Conservation (phyloP, 2,113 vertebrate species). For the Kryptolebias marmoratus region DNA sequence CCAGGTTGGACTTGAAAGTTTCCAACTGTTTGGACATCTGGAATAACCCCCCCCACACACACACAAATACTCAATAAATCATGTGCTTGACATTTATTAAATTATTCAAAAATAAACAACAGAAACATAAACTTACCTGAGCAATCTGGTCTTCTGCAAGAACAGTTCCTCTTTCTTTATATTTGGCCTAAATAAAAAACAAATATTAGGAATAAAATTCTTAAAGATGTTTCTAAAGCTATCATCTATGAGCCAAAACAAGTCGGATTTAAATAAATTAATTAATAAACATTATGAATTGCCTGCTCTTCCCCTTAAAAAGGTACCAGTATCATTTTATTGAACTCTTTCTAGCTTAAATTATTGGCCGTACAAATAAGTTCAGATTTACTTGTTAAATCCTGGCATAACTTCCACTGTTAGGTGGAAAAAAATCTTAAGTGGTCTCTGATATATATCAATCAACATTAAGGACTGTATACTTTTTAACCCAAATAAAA, state of each 20-base stretch:
- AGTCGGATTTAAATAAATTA: not conserved
- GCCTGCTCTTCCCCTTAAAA: no score
- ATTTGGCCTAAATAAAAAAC: constrained; percentile 85
- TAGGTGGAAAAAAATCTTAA: no score
- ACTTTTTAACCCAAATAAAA: no score
- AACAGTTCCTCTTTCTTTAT: constrained; percentile 95
- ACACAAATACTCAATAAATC: not conserved
- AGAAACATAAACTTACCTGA: constrained; percentile 82
- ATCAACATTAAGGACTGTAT: no score
- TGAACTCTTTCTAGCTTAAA: no score
- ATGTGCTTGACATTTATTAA: not conserved
- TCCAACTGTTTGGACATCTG: constrained; percentile 98
- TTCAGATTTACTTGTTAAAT: no score
- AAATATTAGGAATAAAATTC: rapidly evolving
- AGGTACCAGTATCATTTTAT: no score
- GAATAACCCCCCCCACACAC: not conserved
- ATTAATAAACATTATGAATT: not conserved
- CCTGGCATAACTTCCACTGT: no score
- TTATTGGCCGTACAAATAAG: no score
- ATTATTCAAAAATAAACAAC: not conserved
- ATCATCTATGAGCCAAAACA: not conserved
- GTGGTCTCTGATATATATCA: no score
- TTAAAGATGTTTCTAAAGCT: not conserved
- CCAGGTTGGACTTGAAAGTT: constrained; percentile 92
- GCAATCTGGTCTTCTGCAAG: constrained; percentile 93